Conservation (phyloP, 53 echinoderm and acorn worm genomes). For the Luidia sarsii region DNA sequence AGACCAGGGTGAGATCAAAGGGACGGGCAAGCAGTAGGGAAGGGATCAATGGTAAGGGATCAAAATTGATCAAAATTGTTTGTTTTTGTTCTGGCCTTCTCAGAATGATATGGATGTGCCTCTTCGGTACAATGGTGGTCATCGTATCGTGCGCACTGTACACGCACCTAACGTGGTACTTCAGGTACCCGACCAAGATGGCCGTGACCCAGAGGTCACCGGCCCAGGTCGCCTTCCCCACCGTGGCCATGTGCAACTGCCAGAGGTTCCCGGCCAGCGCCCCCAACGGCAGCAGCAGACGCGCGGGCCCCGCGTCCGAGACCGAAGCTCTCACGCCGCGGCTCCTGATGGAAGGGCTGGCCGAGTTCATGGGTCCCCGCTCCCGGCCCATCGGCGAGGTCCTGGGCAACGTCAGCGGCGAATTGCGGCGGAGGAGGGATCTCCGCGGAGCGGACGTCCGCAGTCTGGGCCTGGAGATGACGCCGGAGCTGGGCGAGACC, state of each 20-base stretch:
- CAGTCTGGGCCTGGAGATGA: background rate
- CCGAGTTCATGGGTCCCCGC: background rate
- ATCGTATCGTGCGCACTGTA: background rate
- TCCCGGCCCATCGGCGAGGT: background rate
- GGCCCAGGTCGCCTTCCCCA: background rate
- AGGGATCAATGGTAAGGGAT: too few relatives aligned
- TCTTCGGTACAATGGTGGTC: background rate
- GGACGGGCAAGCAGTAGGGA: too few relatives aligned
- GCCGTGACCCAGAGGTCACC: slow-evolving; percentile 4
- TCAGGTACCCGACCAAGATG: slow-evolving; percentile 1
- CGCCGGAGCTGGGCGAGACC: background rate
- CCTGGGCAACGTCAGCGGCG: background rate
- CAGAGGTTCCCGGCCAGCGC: background rate
- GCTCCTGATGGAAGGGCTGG: too few relatives aligned
- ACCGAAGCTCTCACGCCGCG: too few relatives aligned
- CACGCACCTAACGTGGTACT: background rate
- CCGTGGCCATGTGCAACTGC: slow-evolving; percentile 19
- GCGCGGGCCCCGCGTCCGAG: background rate
- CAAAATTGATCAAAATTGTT: too few relatives aligned
- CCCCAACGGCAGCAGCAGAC: background rate
- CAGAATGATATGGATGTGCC: slow-evolving; percentile 4
- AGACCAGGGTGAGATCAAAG: too few relatives aligned
- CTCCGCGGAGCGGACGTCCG: background rate
- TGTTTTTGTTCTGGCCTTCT: background rate
- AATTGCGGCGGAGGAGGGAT: background rate